phyloP scores from a whole-genome alignment of 2,113 vertebrate species.

The Cathartes aura region DNA sequence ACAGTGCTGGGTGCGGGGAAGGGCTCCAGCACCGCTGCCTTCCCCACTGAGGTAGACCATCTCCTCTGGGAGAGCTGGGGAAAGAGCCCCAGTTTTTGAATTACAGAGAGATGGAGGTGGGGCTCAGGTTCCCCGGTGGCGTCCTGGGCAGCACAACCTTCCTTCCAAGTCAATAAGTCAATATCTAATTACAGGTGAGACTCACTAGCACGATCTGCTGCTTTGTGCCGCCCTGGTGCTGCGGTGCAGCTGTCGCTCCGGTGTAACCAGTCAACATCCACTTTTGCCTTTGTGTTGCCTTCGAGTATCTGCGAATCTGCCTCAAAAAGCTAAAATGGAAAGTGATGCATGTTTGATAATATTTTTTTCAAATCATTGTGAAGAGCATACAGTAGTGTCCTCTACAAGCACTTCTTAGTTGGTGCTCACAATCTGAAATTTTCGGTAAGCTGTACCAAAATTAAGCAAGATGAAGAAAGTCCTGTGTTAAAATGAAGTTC shows the following conservation, averaged over 20 bases:
- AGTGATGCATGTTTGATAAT: background rate
- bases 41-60: background rate
- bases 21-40: background rate
- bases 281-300: background rate
- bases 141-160: background rate
- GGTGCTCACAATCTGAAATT: background rate
- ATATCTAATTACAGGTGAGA: background rate
- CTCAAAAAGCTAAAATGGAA: background rate
- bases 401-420: background rate
- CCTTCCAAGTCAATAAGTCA: background rate
- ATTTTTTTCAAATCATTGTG: background rate
- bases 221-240: background rate
- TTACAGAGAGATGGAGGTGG: background rate
- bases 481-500: background rate
- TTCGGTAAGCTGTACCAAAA: background rate
- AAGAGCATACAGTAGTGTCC: background rate
- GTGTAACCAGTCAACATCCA: background rate
- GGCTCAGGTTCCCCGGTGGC: fast-evolving
- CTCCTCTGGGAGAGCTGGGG: background rate
- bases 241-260: fast-evolving
- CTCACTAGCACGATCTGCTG: fast-evolving
- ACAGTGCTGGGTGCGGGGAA: fast-evolving
- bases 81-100: background rate
- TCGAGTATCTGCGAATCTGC: background rate
- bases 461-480: background rate